Evolutionary conservation across 92 coral and sea anemone genomes (phyloP), one percentile per base, ranked within the genome.

Genomic region (Zoanthus sansibaricus): DNA sequence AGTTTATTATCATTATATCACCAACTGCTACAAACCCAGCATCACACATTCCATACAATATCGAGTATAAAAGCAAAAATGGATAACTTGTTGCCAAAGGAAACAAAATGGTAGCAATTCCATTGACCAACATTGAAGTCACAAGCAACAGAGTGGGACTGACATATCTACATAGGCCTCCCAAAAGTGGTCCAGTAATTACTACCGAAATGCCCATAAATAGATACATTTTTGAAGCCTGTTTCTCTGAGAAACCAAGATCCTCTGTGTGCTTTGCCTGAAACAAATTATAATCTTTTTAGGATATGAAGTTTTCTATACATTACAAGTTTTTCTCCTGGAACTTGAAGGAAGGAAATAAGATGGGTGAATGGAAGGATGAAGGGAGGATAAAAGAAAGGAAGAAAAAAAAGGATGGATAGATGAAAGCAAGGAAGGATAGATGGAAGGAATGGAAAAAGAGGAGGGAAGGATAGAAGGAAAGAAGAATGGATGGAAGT

Each of bases 21-120:
- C 85, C 85, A 9, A 80, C 18, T 47, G 85, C 92, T 8, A 89
- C 89, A 30, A 89, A 89, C 17, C 92, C 87, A 5, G 86, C 92
- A 32, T 89, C 89, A 61, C 82, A 89, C 73, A 85, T 71, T 7
- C 92, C 92, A 25, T 84, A 89, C 25, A 87, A 49, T 33, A 89
- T 44, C 7, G 92, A 87, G 62, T 89, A 89, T 1, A 84, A 32
- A 7, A 85, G 68, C 18, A 89, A 85, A 5, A 68, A 64, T 2
- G 82, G 18, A 15, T 89, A 78, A 32, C 45, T 68, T 17, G 76
- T 84, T 1, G 86, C 86, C 72, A 89, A 56, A 7, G 92, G 87
- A 17, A 89, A 72, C 31, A 89, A 32, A 13, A 87, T 79, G 16
- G 92, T 85, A 9, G 89, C 75, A 21, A 83, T 61, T 59, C 92